A percentile compares a stretch with the other conserved stretches of the same genome.
phyloP scores from a whole-genome alignment of 2,888 invertebrate genomes.

The Autographa pulchrina region DNA sequence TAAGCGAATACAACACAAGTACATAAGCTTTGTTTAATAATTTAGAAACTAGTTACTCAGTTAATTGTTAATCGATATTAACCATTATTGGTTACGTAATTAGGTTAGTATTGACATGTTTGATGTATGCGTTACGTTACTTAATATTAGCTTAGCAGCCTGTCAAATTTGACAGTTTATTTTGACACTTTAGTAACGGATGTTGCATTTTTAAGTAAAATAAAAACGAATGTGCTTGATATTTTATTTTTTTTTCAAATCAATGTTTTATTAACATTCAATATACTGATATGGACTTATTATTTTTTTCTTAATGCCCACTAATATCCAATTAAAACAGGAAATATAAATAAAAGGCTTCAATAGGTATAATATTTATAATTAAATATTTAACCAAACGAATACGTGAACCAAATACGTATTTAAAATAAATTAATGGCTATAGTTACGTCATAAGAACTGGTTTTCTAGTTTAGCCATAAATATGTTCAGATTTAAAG shows the following conservation, averaged over 20 bases:
- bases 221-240: not conserved
- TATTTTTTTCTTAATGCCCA: too few relatives aligned
- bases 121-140: not conserved
- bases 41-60: constrained; percentile 4
- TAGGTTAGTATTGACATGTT: not conserved
- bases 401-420: not conserved
- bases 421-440: not conserved
- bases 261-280: too few relatives aligned
- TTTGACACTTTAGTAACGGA: not conserved
- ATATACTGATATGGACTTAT: too few relatives aligned
- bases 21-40: not conserved
- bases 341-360: too few relatives aligned
- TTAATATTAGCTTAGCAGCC: constrained; percentile 1
- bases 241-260: too few relatives aligned
- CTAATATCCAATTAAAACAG: too few relatives aligned
- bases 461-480: not conserved
- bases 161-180: constrained; percentile 4
- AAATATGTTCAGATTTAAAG: not conserved
- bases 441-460: not conserved
- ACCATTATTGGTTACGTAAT: not conserved
- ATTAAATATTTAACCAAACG: not conserved
- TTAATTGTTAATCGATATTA: not conserved
- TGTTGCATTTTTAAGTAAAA: not conserved
- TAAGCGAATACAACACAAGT: too few relatives aligned
- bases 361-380: not conserved